Evolutionary conservation across 2,888 invertebrate species (phyloP), one percentile per base, ranked within the genome.

Genomic region (Odontocolon sp.): DNA sequence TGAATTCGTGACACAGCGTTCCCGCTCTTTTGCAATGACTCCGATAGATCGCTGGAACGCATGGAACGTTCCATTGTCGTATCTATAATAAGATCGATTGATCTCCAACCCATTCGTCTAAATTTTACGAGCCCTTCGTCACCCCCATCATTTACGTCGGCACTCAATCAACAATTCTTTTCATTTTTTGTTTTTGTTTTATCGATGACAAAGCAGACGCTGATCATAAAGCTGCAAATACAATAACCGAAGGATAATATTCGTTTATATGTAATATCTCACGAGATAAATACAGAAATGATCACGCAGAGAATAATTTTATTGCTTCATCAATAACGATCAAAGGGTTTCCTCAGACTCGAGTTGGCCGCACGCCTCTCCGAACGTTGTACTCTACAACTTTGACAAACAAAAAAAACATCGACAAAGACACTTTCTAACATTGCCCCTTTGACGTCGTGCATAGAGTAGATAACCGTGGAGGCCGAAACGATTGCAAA

Each of bases 401-500:
- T 23, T 31, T 26, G 47, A 26, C 21, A 18, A 54, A 50, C 45
- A 47, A 68, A 56, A 71, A 66, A 70, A 56, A 67, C 28, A 45
- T 63, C 16, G 47, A 56, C 61, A 66, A 77, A 68, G 59, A 69
- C 64, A 77, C 77, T 77, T 77, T 77, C 77, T 72, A 77, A 69
- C 72, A 73, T 73, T 69, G 64, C 61, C 56, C 76, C 54, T 45
- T 47, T 61, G 67, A 67, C 45, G 45, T 56, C 31, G 26, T 52
- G 3, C 31, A 72, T 11, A 36, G 33, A 50, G 21, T 50, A 57
- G 42, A 50, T 40, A 52, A 52, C 59, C 40, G 33, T 38, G 47
- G 72, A 36, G 36, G 45, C 16, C 50, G 26, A 45, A 57, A 38
- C n/a, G 47, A 9, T 77, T 73, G 73, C 77, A 45, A 73, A 59